phyloP scores from a whole-genome alignment of 1,140 invertebrate genomes.

The Diachasmimorpha longicaudata region DNA sequence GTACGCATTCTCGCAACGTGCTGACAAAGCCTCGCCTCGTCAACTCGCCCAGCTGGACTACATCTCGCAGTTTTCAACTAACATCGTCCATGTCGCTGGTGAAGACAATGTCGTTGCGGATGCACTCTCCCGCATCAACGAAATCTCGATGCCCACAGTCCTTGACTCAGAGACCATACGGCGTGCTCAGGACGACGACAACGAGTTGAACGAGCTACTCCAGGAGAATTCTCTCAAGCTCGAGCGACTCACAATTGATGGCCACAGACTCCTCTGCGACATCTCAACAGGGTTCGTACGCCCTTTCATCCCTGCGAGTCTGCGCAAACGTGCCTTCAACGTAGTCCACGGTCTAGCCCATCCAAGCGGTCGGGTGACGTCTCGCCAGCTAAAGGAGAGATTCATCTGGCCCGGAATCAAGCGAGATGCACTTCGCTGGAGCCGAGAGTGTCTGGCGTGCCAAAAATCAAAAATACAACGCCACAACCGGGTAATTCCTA shows the following conservation, averaged over 20 bases:
- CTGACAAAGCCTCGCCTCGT: slow-evolving; percentile 38
- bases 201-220: background rate
- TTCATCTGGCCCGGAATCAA: slow-evolving; percentile 42
- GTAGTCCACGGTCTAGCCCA: slow-evolving; percentile 38
- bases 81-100: slow-evolving; percentile 50
- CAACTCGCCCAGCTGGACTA: slow-evolving; percentile 47
- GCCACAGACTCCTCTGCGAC: slow-evolving; percentile 28
- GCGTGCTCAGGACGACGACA: background rate
- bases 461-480: slow-evolving; percentile 35
- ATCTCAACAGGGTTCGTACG: slow-evolving; percentile 28
- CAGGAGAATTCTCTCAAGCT: slow-evolving; percentile 22
- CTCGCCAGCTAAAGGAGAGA: slow-evolving; percentile 15
- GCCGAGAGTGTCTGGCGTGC: slow-evolving; percentile 35
- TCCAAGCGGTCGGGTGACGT: slow-evolving; percentile 33
- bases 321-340: slow-evolving; percentile 38
- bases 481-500: slow-evolving; percentile 21
- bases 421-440: slow-evolving; percentile 28
- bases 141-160: slow-evolving; percentile 18
- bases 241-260: slow-evolving; percentile 15
- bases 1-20: slow-evolving; percentile 41
- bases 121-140: slow-evolving; percentile 40
- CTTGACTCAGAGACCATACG: background rate
- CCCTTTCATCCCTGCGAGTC: slow-evolving; percentile 36
- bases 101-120: slow-evolving; percentile 48
- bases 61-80: slow-evolving; percentile 51